Evolutionary conservation across 1,140 invertebrate genomes (phyloP), one percentile per base, ranked within the genome.

Genomic region (Drosophila lacteicornis): DNA sequence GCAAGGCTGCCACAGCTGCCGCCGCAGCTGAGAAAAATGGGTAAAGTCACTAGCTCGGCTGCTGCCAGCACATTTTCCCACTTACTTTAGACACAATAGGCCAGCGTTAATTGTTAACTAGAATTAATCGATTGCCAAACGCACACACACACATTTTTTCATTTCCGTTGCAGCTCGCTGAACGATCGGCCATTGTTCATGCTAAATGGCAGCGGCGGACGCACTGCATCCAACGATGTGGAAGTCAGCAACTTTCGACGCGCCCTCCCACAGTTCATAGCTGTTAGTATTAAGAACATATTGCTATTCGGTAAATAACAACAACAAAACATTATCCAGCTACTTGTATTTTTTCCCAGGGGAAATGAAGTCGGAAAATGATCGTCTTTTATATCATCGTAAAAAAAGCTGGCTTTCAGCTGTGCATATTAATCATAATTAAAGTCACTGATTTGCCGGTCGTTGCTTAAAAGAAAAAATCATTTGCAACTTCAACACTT

Each of bases 251-350:
- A 93, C 79, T 86, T 94, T 63, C 92, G 94, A 46, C 91, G 94
- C 66, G 94, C 94, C 8, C 65, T 94, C 47, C 94, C 95, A 51
- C 95, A 96, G 92, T 94, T 94, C 79, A 90, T 94, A 66, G 95
- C 95, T 22, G 95, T 95, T 49, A 94, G 93, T 66, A 95, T 95
- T 33, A 95, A 96, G 90, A 96, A 95, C 93, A 91, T 95, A 69
- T 91, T 96, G 30, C 93, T 96, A 53, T 84, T 95, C 53, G 94
- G 92, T 93, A 92, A 92, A 82, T 92, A 87, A 86, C 59, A 71
- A 36, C 33, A 36, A 55, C 51, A 22, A 22, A 55, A 57, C 30
- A 62, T 36, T 47, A 6, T 43, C n/a, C 12, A 74, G 25, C 40
- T 76, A 53, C 50, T 40, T 19, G 25, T 46, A 15, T n/a, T 58